Conservation (phyloP, 2,888 invertebrate genomes). For the Eurytoma adleriae region DNA sequence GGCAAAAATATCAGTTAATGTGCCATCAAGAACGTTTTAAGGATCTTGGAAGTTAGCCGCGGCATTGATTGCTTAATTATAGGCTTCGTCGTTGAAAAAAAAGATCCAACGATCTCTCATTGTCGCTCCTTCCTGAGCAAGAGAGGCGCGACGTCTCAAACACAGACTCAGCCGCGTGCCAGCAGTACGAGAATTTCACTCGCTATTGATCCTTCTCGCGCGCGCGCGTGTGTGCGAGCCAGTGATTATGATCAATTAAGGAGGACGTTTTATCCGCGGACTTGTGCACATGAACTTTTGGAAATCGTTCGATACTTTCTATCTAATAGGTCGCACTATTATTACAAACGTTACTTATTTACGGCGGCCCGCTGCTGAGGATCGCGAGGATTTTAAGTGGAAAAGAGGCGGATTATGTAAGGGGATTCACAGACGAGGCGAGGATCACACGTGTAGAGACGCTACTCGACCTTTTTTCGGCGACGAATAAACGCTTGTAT, state of each 20-base stretch:
- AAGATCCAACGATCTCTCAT: background rate
- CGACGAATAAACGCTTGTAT: background rate
- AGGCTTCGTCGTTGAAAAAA: background rate
- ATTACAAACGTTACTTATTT: conserved; percentile 29
- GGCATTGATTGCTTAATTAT: conserved; percentile 37
- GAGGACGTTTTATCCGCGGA: background rate
- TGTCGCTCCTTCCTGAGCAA: background rate
- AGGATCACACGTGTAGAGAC: background rate
- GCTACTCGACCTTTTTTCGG: background rate
- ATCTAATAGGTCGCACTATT: conserved; percentile 26
- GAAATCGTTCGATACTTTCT: conserved; percentile 19
- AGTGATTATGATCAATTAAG: conserved; percentile 32
- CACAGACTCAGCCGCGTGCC: background rate
- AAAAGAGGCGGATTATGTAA: conserved; percentile 25
- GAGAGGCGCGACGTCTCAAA: background rate
- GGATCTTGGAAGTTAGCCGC: background rate
- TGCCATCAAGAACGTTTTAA: background rate
- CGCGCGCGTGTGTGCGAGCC: background rate
- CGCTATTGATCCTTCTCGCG: background rate
- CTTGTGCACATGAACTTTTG: background rate
- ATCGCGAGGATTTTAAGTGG: background rate
- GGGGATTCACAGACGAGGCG: conserved; percentile 14
- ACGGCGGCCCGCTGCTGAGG: background rate
- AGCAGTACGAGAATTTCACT: conserved; percentile 3
- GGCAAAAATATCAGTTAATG: background rate